Base-by-base conservation (phyloP, 2,797 vertebrate species). In the Melanotaenia pygmaea region DNA sequence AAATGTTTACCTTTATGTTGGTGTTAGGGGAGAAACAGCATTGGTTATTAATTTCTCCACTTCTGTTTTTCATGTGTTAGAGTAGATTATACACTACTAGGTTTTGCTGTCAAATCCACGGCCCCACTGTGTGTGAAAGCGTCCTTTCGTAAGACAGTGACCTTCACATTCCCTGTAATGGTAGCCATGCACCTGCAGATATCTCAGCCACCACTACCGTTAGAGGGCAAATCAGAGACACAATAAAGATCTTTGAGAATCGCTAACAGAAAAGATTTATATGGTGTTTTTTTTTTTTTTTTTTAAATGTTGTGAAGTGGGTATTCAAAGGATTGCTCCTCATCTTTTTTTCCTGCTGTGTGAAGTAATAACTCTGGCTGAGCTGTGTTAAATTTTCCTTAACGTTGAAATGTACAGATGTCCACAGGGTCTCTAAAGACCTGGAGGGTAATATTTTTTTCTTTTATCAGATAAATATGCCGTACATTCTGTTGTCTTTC, bases 341-440 rank as follows among this genome's bases (percentile, higher is more conserved):
- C 22, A 24, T 53, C 22, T 26, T 24, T 12, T 13, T 24, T 40
- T 26, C 16, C 7, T 43, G 16, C 24, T 43, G 13, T 28, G 24
- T 43, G 7, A 43, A 28, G 16, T 28, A 11, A 30, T 13, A 13
- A 18, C 11, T 43, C 5, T 45, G 18, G 20, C 4, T 32, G 18
- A 62, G 2, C 47, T 43, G 24, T 43, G 40, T 13, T 5, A 13
- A 35, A 32, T 67, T 74, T 83, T 84, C 81, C 72, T 86, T 90
- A 85, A 86, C 83, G 32, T 1, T 58, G 64, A 2, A 38, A 59
- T 61, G 63, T 65, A 66, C 63, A 99, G 98, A 97, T 86, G 98
- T 99, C 92, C 93, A 99, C 90, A 95, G 94, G 80, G 90, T 97
- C 74, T 92, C 86, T 69, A 99, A 98, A 85, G 96, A 97, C 11